Conservation (phyloP, 2,888 invertebrate genomes). For the Phorcus lineatus region DNA sequence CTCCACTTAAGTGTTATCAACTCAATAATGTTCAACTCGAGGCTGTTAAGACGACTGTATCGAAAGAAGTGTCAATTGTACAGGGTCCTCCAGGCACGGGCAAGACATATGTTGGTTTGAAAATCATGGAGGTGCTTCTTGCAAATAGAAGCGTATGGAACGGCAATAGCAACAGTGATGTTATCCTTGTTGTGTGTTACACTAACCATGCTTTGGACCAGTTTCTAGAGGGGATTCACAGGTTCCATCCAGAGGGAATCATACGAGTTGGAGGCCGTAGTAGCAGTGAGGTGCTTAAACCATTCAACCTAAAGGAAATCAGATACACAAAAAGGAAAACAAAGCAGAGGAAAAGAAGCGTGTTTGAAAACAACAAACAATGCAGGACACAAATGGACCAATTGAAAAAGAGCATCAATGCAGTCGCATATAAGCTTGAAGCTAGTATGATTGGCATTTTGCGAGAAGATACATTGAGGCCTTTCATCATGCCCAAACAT, state of each 20-base stretch:
- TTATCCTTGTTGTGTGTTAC: constrained; percentile 62
- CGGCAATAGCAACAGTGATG: constrained; percentile 33
- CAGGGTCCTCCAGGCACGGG: constrained; percentile 89
- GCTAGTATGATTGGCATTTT: constrained; percentile 42
- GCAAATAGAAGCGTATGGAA: constrained; percentile 78
- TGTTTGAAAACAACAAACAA: constrained; percentile 46
- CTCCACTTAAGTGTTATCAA: constrained; percentile 42
- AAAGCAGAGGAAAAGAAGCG: constrained; percentile 31
- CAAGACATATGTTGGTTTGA: constrained; percentile 87
- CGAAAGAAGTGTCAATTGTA: constrained; percentile 71
- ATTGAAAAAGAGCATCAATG: constrained; percentile 37
- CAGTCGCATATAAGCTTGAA: constrained; percentile 42
- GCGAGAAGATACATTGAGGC: constrained; percentile 28
- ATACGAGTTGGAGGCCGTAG: constrained; percentile 71
- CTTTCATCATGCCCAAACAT: constrained; percentile 33
- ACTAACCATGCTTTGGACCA: constrained; percentile 70
- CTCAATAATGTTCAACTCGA: constrained; percentile 63
- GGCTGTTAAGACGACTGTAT: constrained; percentile 67
- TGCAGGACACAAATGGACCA: constrained; percentile 34
- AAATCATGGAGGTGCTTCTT: constrained; percentile 82
- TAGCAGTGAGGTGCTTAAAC: constrained; percentile 51
- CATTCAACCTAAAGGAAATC: constrained; percentile 44
- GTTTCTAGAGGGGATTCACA: no score
- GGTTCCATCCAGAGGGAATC: constrained; percentile 42
- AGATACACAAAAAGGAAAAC: constrained; percentile 36